phyloP scores from a whole-genome alignment of 2,888 invertebrate genomes.

The Lepetodrilus schrolli region DNA sequence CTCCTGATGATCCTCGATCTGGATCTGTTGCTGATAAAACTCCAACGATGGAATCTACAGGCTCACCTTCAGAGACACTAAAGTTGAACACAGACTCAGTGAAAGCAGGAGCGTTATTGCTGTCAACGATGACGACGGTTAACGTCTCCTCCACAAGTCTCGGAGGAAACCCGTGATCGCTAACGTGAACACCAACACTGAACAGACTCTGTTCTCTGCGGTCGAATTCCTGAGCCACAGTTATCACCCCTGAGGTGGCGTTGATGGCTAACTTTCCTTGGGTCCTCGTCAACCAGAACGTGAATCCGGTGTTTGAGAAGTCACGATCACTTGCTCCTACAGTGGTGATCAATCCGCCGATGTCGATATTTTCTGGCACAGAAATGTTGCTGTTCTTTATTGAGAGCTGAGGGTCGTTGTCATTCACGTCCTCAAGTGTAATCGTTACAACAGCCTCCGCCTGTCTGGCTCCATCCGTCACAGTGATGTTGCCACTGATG shows the following conservation, averaged over 20 bases:
- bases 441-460: constrained; percentile 31
- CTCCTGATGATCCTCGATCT: constrained; percentile 44
- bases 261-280: constrained; percentile 44
- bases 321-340: constrained; percentile 39
- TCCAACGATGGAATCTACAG: constrained; percentile 33
- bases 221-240: constrained; percentile 38
- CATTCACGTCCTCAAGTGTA: constrained; percentile 40
- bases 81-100: constrained; percentile 28
- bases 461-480: constrained; percentile 36
- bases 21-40: constrained; percentile 36
- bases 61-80: constrained; percentile 34
- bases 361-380: constrained; percentile 31
- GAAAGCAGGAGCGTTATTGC: constrained; percentile 42
- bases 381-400: not conserved
- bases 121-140: constrained; percentile 36
- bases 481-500: constrained; percentile 31
- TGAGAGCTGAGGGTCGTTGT: constrained; percentile 35
- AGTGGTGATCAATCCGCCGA: constrained; percentile 28
- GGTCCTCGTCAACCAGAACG: constrained; percentile 33
- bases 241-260: constrained; percentile 33
- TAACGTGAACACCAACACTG: constrained; percentile 35
- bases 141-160: constrained; percentile 18
- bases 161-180: constrained; percentile 43
- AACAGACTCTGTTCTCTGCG: constrained; percentile 30
- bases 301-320: constrained; percentile 39